A percentile compares a stretch with the other conserved stretches of the same genome.
phyloP scores from a whole-genome alignment of 2,888 invertebrate species.

The Formica aserva region DNA sequence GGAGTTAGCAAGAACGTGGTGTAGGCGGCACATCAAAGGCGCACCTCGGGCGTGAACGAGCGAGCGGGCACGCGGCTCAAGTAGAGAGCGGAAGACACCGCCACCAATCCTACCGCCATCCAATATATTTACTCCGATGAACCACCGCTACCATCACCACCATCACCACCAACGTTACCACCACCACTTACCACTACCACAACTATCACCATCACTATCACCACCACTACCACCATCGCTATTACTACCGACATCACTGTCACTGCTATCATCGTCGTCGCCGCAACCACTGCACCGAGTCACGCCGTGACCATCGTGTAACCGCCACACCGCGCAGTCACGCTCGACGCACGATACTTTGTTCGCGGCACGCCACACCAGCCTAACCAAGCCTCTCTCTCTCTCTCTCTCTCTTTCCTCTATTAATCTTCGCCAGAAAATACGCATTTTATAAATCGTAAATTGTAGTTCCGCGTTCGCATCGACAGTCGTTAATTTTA shows the following conservation, averaged over 20 bases:
- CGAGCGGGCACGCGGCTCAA: conserved; percentile 84
- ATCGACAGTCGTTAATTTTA: conserved; percentile 38
- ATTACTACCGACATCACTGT: conserved; percentile 10
- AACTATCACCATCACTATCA: conserved; percentile 11
- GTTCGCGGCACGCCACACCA: conserved; percentile 44
- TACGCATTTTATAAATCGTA: conserved; percentile 46
- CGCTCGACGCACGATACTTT: conserved; percentile 42
- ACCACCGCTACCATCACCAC: conserved; percentile 78
- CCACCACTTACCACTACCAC: conserved; percentile 22
- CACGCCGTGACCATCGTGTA: conserved; percentile 31
- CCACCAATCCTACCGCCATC: conserved; percentile 82
- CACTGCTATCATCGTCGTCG: conserved; percentile 37
- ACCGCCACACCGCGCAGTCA: conserved; percentile 51
- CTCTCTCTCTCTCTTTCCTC: conserved; percentile 31
- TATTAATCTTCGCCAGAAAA: conserved; percentile 59
- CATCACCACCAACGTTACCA: conserved; percentile 46
- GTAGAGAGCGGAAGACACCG: conserved; percentile 84
- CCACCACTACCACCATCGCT: conserved; percentile 19
- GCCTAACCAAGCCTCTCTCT: conserved; percentile 31
- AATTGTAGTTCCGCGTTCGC: conserved; percentile 61
- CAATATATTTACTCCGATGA: conserved; percentile 84
- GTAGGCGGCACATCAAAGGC: conserved; percentile 85
- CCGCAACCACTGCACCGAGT: conserved; percentile 52
- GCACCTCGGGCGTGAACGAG: conserved; percentile 85
- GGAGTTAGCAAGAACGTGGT: conserved; percentile 82